Evolutionary conservation across 2,797 vertebrate genomes (phyloP).

Genomic region (Coregonus ussuriensis): DNA sequence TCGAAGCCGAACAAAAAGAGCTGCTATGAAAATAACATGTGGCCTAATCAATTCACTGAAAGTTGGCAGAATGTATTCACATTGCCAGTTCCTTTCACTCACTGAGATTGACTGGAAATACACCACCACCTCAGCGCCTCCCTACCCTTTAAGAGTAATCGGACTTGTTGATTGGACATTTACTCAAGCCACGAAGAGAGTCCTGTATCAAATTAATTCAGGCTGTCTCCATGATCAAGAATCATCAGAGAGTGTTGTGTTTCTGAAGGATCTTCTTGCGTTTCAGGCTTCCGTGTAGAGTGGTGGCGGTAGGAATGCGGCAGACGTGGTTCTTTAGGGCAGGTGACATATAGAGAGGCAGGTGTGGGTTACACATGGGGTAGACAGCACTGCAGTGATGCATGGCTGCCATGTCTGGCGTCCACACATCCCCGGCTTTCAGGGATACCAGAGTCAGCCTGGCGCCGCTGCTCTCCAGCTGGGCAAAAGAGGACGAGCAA

Average conservation of each 20-base stretch:
- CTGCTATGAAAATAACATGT: conserved; percentile 54
- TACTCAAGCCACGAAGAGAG: neutral
- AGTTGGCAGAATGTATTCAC: conserved; percentile 13
- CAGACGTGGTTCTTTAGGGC: conserved; percentile 25
- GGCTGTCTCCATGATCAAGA: conserved; percentile 1
- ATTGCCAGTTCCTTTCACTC: neutral
- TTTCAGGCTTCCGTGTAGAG: neutral
- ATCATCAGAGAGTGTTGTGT: neutral
- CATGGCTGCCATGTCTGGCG: conserved; percentile 44
- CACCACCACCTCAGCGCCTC: neutral
- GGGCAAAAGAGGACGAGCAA: conserved; percentile 40
- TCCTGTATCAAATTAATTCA: neutral
- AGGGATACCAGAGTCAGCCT: conserved; percentile 61
- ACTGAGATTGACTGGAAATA: conserved; percentile 10
- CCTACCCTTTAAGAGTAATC: neutral
- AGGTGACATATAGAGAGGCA: conserved; percentile 40
- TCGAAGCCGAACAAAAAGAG: conserved; percentile 37
- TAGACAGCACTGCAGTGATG: conserved; percentile 29
- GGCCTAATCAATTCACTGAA: conserved; percentile 22
- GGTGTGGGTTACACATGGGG: conserved; percentile 59
- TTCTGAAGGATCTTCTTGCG: conserved; percentile 9
- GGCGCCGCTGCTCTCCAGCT: conserved; percentile 64
- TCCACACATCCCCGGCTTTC: conserved; percentile 45
- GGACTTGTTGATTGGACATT: neutral
- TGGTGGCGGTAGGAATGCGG: conserved; percentile 18